Evolutionary conservation across 1,140 invertebrate species (phyloP), one percentile per base, ranked within the genome.

Genomic region (Plodia interpunctella): DNA sequence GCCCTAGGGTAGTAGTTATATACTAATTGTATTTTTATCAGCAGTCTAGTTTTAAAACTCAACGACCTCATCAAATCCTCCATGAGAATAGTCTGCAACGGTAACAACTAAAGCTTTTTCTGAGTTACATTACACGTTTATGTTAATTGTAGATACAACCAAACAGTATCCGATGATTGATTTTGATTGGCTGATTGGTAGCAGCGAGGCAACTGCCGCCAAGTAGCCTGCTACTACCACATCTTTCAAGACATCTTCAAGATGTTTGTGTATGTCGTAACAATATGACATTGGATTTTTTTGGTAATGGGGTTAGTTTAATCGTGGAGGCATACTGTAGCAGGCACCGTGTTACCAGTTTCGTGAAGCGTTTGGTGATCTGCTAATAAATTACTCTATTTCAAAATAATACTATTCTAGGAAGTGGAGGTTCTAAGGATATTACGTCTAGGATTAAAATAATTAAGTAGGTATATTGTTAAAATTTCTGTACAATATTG

Each of bases 131-230:
- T 77, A 77, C 68, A 84, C 63, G 50, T 87, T 82, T 88, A 77
- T 88, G 65, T 88, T 88, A 88, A 87, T 88, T 88, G 80, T 90
- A 90, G 87, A 90, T 90, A 81, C 87, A 85, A 81, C 80, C 63
- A 90, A 90, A 88, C 84, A 90, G 75, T 87, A 83, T 83, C 86
- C 86, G 82, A 87, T 88, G 83, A 82, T 90, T 85, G 87, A 90
- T 87, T 90, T 88, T 88, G 87, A 90, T 87, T 90, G 87, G 87
- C 87, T 90, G 78, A 82, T 88, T 63, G 72, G 76, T 90, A 84
- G 76, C 80, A 78, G 79, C 78, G 83, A 87, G 68, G 78, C 83
- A 60, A 66, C 84, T 38, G 59, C 80, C 55, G 65, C 81, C 70
- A 81, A 84, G 65, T 85, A 83, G 74, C 70, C 70, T 72, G 74